Base-by-base conservation (phyloP, 2,888 invertebrate genomes). In the Pristionchus fissidentatus region DNA sequence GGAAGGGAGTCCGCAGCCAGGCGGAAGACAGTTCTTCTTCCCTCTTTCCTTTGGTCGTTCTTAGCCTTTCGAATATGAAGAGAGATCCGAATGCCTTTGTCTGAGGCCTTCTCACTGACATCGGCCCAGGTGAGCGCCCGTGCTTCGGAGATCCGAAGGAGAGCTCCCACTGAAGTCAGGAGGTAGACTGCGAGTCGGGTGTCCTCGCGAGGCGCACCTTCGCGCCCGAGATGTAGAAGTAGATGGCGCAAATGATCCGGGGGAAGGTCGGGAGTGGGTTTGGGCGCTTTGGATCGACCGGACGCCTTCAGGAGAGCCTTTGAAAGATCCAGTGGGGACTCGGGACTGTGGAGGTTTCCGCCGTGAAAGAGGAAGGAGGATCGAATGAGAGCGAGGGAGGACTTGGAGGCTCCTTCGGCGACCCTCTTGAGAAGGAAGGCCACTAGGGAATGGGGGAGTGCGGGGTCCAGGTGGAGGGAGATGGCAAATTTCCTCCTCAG, bases 1-100 rank as follows among this genome's bases (percentile, higher is more conserved):
- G 43, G 19, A 2, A n/a, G 7, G 22, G 70, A 70, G n/a, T 38
- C 8, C 5, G 1, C 3, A 26, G 49, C 5, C 1, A 77, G 49
- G 7, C 29, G 26, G 49, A 77, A 26, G 77, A 26, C 26, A 15
- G 77, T 49, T n/a, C 49, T 49, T 0, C n/a, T n/a, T 13, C 77
- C 77, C 29, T 49, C 10, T 0, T n/a, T 29, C 32, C 32, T 49
- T 19, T 77, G 77, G 32, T 77, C 77, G 32, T 77, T 77, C 49
- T 77, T 77, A 1, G 77, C 77, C 29, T 26, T 8, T n/a, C 19
- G 1, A 1, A 77, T 29, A 10, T 1, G 19, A 22, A 77, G 38
- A 15, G 35, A 15, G 22, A 77, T 3, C 26, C 13, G 4, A 26
- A 77, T 8, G 7, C 0, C 0, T 2, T 49, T 13, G 13, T 35